phyloP scores from a whole-genome alignment of 1,140 invertebrate species.

The Dendroctonus ponderosae region DNA sequence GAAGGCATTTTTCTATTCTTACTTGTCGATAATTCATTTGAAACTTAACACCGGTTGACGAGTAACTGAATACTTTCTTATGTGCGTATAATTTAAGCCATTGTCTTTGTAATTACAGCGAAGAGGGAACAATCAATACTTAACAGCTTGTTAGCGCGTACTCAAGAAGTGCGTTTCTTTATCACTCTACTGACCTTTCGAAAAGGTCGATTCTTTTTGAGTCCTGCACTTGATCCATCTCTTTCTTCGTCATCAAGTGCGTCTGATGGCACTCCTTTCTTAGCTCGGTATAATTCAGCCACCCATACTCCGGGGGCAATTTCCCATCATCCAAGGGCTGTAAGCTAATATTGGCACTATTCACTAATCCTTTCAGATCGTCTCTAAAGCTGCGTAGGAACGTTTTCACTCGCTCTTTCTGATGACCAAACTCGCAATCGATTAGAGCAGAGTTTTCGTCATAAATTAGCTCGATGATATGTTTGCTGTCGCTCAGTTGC shows the following conservation, averaged over 20 bases:
- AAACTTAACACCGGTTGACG: conserved; percentile 16
- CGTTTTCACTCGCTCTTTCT: conserved; percentile 54
- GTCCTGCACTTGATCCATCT: background rate
- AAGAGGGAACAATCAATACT: background rate
- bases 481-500: conserved; percentile 63
- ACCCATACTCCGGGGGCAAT: conserved; percentile 51
- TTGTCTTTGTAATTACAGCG: conserved; percentile 19
- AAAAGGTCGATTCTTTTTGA: background rate
- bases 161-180: too few relatives aligned
- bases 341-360: conserved; percentile 47
- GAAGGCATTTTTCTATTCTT: background rate
- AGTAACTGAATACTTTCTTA: conserved; percentile 24
- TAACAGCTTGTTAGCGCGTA: too few relatives aligned
- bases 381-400: conserved; percentile 58
- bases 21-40: conserved; percentile 8
- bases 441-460: conserved; percentile 56
- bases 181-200: background rate
- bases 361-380: conserved; percentile 56
- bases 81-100: conserved; percentile 11
- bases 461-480: conserved; percentile 69
- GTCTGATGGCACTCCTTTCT: conserved; percentile 54
- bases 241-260: conserved; percentile 47
- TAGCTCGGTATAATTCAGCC: conserved; percentile 57
- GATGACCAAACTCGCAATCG: conserved; percentile 66
- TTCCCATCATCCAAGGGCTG: conserved; percentile 42